Percentiles rank a stretch among this genome's conserved stretches.
Evolutionary conservation across 2,797 vertebrate species (phyloP).

Genomic region (Coluber constrictor): DNA sequence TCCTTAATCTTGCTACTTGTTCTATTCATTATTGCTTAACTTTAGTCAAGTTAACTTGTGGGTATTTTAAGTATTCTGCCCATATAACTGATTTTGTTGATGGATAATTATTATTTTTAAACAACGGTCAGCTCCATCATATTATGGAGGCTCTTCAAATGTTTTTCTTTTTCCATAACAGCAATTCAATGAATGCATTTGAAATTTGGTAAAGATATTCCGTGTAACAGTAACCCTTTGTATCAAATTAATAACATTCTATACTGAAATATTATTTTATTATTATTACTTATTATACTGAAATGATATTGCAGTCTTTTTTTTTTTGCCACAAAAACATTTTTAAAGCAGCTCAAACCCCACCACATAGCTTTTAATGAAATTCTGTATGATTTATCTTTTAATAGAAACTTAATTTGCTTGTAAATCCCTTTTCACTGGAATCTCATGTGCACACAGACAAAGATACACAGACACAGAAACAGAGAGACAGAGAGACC

Average conservation of each 20-base stretch:
- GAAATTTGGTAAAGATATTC: not conserved
- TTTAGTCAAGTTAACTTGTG: not conserved
- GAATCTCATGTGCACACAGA: not conserved
- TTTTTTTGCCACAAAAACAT: not conserved
- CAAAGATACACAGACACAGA: not conserved
- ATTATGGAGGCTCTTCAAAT: not conserved
- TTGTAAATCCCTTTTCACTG: not conserved
- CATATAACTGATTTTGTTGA: not conserved
- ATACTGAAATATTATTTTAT: not conserved
- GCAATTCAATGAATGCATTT: not conserved
- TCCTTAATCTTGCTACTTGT: not conserved
- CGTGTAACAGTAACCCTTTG: not conserved
- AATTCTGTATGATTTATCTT: not conserved
- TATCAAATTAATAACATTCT: not conserved
- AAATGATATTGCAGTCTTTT: not conserved
- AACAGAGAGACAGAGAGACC: not conserved
- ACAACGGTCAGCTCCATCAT: not conserved
- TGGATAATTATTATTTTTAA: not conserved
- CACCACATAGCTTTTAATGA: not conserved
- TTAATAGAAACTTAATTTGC: not conserved
- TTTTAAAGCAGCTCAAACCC: not conserved
- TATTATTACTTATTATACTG: not conserved
- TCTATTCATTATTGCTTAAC: not conserved
- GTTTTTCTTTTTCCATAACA: not conserved
- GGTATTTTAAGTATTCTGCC: not conserved